Evolutionary conservation across 2,888 invertebrate genomes (phyloP).

Genomic region (Pemphredon lugubris): DNA sequence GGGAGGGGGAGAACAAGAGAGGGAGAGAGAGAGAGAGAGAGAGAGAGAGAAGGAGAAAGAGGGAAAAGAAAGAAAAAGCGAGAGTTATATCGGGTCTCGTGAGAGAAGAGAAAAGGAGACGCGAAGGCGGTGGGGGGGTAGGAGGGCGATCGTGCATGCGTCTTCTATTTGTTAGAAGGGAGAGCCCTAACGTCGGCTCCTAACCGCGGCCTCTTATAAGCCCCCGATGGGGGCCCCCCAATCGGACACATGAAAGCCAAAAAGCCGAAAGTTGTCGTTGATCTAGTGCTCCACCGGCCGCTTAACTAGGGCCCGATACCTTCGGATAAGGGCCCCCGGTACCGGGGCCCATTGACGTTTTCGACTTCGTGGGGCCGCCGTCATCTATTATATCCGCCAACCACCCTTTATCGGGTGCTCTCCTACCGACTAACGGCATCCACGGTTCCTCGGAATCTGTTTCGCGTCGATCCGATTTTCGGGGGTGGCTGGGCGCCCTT

Average conservation of each 20-base stretch:
- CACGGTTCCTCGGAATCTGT: conserved; percentile 45
- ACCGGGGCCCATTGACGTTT: conserved; percentile 62
- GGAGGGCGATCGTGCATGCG: conserved; percentile 54
- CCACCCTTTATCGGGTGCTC: conserved; percentile 59
- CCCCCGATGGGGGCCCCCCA: conserved; percentile 62
- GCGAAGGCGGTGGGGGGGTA: conserved; percentile 48
- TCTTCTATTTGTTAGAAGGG: conserved; percentile 74
- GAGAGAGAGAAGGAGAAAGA: conserved; percentile 40
- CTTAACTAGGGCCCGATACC: conserved; percentile 78
- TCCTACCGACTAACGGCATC: conserved; percentile 57
- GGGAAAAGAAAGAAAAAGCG: conserved; percentile 32
- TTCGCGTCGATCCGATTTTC: conserved; percentile 23
- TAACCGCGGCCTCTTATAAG: conserved; percentile 70
- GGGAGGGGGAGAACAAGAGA: conserved; percentile 41
- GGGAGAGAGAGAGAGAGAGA: conserved; percentile 14
- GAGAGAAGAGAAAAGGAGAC: conserved; percentile 28
- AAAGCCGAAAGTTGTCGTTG: conserved; percentile 79
- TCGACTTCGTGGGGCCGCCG: conserved; percentile 63
- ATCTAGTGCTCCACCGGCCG: conserved; percentile 77
- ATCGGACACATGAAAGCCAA: conserved; percentile 78
- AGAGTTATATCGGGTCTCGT: conserved; percentile 8
- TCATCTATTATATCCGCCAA: conserved; percentile 73
- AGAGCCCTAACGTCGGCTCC: conserved; percentile 62
- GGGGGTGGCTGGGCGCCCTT: conserved; percentile 37
- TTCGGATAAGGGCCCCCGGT: conserved; percentile 71